A percentile compares a stretch with the other conserved stretches of the same genome.
phyloP scores from a whole-genome alignment of 2,797 vertebrate species.

The Diglossa cyanea region DNA sequence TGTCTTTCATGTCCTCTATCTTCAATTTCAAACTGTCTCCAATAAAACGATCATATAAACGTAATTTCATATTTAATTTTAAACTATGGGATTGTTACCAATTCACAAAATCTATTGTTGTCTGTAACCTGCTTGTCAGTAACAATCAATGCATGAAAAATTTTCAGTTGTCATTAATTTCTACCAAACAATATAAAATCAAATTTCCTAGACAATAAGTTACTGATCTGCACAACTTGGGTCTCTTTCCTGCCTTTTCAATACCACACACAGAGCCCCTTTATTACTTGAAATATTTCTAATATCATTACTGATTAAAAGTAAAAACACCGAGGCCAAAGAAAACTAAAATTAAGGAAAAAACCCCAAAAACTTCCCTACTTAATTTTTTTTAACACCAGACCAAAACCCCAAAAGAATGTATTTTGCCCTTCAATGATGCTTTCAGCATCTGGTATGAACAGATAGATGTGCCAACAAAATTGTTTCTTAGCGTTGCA shows the following conservation, averaged over 20 bases:
- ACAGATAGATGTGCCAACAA: not conserved
- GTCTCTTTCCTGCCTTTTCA: not conserved
- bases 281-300: not conserved
- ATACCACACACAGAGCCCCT: not conserved
- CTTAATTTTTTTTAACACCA: not conserved
- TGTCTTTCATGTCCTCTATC: not conserved
- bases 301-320: not conserved
- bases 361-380: not conserved
- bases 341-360: not conserved
- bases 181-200: not conserved
- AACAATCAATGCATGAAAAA: not conserved
- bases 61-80: not conserved
- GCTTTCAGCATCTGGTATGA: not conserved
- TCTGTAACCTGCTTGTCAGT: not conserved
- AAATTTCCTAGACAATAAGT: not conserved
- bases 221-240: not conserved
- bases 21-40: not conserved
- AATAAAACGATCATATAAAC: not conserved
- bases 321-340: not conserved
- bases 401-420: not conserved
- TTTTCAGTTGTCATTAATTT: not conserved
- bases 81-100: not conserved
- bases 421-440: not conserved
- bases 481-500: not conserved
- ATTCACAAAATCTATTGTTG: not conserved